Evolutionary conservation across 2,888 invertebrate species (phyloP), one percentile per base, ranked within the genome.

Genomic region (Chymomyza caudatula): DNA sequence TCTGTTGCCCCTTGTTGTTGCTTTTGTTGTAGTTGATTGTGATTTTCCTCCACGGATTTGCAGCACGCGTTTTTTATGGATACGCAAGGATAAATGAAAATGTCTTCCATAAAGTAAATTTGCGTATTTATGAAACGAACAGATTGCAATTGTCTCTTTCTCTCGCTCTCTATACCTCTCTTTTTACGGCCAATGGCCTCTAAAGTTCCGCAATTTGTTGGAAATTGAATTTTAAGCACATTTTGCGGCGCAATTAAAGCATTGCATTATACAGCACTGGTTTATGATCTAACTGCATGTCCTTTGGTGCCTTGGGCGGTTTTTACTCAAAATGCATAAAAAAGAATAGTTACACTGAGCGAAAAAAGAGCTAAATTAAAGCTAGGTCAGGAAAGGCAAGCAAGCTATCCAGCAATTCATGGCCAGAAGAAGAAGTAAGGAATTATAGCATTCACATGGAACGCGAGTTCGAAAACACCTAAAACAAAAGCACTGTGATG

Each of bases 211-310:
- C 2, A 15, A 22, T 25, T 15, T 51, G 19, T 15, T 23, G 19
- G 37, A 73, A 75, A 77, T 81, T 78, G 62, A 84, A 81, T 78
- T 73, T 68, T 57, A 65, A 73, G 71, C 63, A 65, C 71, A 74
- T 73, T 73, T 77, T 73, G 76, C 56, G 79, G 76, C 69, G 78
- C 74, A 78, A 86, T 80, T 80, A 78, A 83, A 80, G 77, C 78
- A 60, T 58, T 60, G 71, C 75, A 74, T 65, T 58, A 68, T 63
- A 61, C 55, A 43, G 43, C 17, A 58, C 67, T 62, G 54, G 77
- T 76, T 78, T 83, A 79, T 69, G 78, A 66, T 69, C 67, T 79
- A 25, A 37, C 29, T 37, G 0, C 8, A 37, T 37, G 29, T 37
- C 29, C 29, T 37, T 37, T 37, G 29, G 11, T 37, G 29, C 29